Evolutionary conservation across 2,113 vertebrate genomes (phyloP).

Genomic region (Chascanopsetta lugubris): DNA sequence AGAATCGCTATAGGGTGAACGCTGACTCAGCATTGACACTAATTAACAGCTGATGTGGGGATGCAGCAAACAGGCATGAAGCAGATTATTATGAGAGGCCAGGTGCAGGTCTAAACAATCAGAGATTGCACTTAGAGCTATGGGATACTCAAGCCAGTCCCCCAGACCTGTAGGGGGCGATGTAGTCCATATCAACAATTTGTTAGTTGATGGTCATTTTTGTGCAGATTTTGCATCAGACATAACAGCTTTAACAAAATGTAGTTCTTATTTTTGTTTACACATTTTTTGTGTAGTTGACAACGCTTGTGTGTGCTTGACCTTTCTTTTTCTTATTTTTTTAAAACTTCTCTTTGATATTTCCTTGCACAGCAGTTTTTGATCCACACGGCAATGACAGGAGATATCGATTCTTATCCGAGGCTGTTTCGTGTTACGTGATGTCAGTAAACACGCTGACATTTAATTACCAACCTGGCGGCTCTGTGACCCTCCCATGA

Average conservation of each 20-base stretch:
- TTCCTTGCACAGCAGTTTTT: neutral
- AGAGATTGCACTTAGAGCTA: conserved; percentile 41
- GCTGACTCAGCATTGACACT: no score
- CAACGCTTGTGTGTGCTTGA: no score
- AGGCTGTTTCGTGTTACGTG: no score
- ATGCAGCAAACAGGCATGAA: conserved; percentile 9
- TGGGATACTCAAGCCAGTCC: no score
- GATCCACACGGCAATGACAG: neutral
- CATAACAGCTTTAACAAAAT: no score
- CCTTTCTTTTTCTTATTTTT: neutral
- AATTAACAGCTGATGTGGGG: conserved; percentile 57
- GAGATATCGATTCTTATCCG: neutral
- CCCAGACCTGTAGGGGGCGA: conserved; percentile 5
- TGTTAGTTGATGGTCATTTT: no score
- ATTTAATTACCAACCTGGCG: neutral
- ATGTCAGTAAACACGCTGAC: neutral
- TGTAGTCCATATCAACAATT: no score
- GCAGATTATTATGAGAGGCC: conserved; percentile 63
- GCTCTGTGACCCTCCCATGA: neutral
- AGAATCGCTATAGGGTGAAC: no score
- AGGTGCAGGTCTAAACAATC: conserved; percentile 61
- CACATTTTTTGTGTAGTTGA: no score
- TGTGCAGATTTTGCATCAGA: no score
- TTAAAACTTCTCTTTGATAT: neutral
- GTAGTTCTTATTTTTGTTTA: no score